These are phyloP conservation scores for Uloborus plumipes DNA, from an alignment of 2,888 invertebrate genomes.

Conservation along the genomic window DNA sequence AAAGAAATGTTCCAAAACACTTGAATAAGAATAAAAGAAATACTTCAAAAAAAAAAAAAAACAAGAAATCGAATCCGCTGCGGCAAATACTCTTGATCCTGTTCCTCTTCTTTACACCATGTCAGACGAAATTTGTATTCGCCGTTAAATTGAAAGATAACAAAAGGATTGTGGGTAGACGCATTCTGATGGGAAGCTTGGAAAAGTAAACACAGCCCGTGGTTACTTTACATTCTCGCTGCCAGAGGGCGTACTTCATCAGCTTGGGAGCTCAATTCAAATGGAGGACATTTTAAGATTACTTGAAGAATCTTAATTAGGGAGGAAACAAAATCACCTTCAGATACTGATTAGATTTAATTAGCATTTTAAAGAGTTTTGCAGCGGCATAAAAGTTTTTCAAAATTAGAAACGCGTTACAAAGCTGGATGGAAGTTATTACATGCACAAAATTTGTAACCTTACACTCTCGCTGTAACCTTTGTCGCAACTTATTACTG, in stretches of 20 bases:
- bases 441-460: no score
- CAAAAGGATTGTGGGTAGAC: background rate
- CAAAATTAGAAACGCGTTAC: background rate
- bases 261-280: background rate
- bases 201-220: constrained; percentile 1
- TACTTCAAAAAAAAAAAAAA: background rate
- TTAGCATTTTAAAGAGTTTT: background rate
- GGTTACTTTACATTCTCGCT: background rate
- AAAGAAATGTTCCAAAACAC: background rate
- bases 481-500: no score
- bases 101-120: background rate
- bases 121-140: constrained; percentile 4
- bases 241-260: background rate
- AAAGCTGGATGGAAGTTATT: no score
- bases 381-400: background rate
- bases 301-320: constrained; percentile 4
- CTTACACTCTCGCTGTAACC: no score
- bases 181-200: background rate
- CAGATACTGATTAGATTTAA: background rate
- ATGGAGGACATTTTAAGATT: background rate
- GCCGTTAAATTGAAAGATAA: constrained; percentile 6
- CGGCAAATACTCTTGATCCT: background rate
- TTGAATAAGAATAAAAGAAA: background rate
- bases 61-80: background rate
- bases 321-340: background rate